Evolutionary conservation across 2,113 vertebrate species (phyloP).

Genomic region (Pterocles orientalis): DNA sequence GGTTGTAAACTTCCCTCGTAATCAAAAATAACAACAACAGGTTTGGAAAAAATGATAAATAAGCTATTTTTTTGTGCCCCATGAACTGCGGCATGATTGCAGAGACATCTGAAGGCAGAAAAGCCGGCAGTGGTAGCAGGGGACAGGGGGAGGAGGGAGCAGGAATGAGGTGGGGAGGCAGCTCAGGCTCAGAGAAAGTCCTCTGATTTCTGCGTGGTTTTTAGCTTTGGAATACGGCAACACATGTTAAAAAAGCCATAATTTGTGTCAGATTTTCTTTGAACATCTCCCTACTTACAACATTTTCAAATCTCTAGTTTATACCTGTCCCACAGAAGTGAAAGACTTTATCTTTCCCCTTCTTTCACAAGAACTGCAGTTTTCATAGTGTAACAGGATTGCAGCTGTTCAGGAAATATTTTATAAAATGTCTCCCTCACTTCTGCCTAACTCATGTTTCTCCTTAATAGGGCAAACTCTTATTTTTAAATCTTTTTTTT

Average conservation of each 20-base stretch:
- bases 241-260: not conserved
- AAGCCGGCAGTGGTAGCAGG: not conserved
- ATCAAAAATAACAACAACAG: not conserved
- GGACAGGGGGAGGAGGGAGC: not conserved
- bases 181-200: not conserved
- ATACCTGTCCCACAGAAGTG: not conserved
- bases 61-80: not conserved
- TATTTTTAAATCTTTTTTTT: not conserved
- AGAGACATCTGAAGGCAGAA: not conserved
- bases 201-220: not conserved
- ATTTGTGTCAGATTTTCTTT: conserved; percentile 17
- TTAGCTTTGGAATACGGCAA: not conserved
- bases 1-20: not conserved
- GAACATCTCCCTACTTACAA: not conserved
- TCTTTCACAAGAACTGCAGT: not conserved
- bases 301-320: conserved; percentile 9
- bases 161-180: not conserved
- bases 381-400: not conserved
- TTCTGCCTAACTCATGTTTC: not conserved
- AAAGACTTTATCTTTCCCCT: not conserved
- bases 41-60: not conserved
- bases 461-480: not conserved
- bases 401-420: not conserved
- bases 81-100: not conserved
- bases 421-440: not conserved